Evolutionary conservation across 2,113 vertebrate genomes (phyloP), one percentile per base, ranked within the genome.

Genomic region (Vulpes lagopus): DNA sequence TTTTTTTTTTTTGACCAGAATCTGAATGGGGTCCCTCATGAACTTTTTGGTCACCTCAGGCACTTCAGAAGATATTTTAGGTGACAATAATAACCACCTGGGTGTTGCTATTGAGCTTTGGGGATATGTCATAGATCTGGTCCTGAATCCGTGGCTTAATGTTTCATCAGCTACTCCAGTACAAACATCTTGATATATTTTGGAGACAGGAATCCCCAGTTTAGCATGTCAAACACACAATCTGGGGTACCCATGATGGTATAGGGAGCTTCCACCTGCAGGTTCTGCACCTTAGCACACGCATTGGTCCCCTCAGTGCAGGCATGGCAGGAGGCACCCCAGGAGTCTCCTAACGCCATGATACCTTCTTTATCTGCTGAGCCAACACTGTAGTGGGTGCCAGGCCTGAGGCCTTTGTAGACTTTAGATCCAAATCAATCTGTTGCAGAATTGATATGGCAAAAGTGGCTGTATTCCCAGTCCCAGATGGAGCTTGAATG

Each of bases 21-120:
- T 99, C 6, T 99, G 98, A 83, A 99, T 98, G 0, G 99, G 99
- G 0, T 76, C 99, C 6, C 99, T 98, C 99, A 99, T 99, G 97
- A 99, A 99, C 91, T 99, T 99, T 95, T 99, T 99, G 22, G 99
- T 99, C 91, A 99, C 99, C 85, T 99, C 99, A 95, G 99, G 98
- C 5, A 99, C 99, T 0, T 99, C 99, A 0, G 99, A 98, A 9
- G 99, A 99, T 99, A 99, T 99, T 69, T 99, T 99, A 96, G 99
- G 99, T 0, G 99, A 99, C 95, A 99, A 97, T 15, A 99, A 98
- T 43, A 83, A 99, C 99, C 91, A 99, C 99, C 99, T 99, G 25
- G 76, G 25, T 53, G 49, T 49, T 53, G 27, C 14, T 30, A 30
- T 17, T 53, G 16, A 79, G 49, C 49, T 53, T 79, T 55, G 14